phyloP scores from a whole-genome alignment of 2,888 invertebrate species.

The Bellardia bayeri region DNA sequence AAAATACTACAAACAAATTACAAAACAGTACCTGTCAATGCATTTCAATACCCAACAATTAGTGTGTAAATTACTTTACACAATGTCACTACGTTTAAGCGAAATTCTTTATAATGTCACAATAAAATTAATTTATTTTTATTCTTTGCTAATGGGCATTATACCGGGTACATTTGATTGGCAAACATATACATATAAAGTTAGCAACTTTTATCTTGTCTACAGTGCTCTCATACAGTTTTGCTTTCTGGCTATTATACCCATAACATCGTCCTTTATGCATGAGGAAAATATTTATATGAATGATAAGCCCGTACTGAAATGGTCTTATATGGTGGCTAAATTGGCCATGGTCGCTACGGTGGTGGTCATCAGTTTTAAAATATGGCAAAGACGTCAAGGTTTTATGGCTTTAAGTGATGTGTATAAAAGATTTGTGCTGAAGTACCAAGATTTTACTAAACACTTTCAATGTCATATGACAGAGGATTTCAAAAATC shows the following conservation, averaged over 20 bases:
- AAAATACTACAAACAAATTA: too few species aligned
- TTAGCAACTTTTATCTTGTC: not conserved
- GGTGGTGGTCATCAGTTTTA: not conserved
- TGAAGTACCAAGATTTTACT: not conserved
- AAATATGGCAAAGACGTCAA: conserved; percentile 19
- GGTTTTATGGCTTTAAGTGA: not conserved
- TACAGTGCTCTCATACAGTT: conserved; percentile 34
- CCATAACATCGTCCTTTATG: not conserved
- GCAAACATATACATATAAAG: not conserved
- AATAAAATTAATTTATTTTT: not conserved
- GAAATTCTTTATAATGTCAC: not conserved
- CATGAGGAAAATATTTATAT: conserved; percentile 11
- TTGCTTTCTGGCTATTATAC: not conserved
- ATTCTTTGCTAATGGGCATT: conserved; percentile 13
- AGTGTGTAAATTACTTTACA: not conserved
- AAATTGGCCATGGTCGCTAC: not conserved
- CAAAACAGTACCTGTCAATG: too few species aligned
- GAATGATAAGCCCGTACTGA: not conserved
- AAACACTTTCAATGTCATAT: not conserved
- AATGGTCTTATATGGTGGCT: conserved; percentile 6
- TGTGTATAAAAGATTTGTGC: conserved; percentile 11
- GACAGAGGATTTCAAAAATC: not conserved
- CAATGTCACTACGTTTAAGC: conserved; percentile 15
- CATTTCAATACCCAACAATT: too few species aligned
- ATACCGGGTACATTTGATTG: conserved; percentile 28